Base-by-base conservation (phyloP, 2,113 vertebrate genomes). In the Lathamus discolor region DNA sequence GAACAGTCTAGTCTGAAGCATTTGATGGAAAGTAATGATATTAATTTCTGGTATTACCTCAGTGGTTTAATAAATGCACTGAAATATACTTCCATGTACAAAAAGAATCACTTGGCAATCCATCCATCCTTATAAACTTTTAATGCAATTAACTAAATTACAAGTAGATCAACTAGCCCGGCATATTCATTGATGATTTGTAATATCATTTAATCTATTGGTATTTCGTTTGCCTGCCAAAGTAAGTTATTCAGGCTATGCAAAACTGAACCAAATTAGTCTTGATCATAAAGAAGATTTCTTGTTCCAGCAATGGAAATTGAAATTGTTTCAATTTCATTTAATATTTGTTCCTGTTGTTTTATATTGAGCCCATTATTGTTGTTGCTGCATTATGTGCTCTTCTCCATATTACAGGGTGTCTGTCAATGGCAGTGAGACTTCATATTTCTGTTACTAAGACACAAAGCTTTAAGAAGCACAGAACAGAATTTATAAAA, bases 181-280 rank as follows among this genome's bases (percentile, higher is more conserved):
- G 44, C 41, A 44, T 70, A 88, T 89, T n/a, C 61, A 63, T 89
- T 81, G 91, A 75, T 91, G 59, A 80, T 81, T 73, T 5, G 2
- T 78, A 88, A 51, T 79, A 93, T 91, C 31, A 63, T 35, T 90
- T 86, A 69, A 86, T 90, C 55, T 83, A 92, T 76, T 64, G 83
- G 43, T 93, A 54, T 75, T 97, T 94, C 48, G 79, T 91, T 95
- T 92, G 10, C 46, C 37, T 90, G 77, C 92, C 64, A 68, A 75
- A 94, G 54, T 35, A 37, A 52, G 17, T 85, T 92, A 59, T 70
- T 86, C 72, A 79, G 62, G 27, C 55, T 52, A 28, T 78, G 76
- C 41, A 79, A 88, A 83, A 75, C 27, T 74, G 84, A 92, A 33
- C 31, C 79, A 76, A 91, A 84, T 88, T 90, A 44, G 48, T 75